These are phyloP conservation scores for Cnemophilus loriae DNA, from an alignment of 2,113 vertebrate species.

Conservation along the genomic window DNA sequence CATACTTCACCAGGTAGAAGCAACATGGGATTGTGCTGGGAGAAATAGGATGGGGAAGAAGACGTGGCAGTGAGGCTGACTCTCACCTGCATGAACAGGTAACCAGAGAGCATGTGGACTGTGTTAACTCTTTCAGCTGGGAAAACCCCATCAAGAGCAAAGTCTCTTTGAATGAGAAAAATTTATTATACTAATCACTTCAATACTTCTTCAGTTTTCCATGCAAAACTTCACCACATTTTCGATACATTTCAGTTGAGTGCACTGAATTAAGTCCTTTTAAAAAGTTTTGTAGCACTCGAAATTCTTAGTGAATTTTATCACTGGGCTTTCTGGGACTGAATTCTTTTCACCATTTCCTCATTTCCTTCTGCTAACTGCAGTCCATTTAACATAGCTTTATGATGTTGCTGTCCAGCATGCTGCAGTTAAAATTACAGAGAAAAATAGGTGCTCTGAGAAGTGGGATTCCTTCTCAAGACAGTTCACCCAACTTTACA, in stretches of 20 bases:
- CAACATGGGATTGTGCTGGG: not conserved
- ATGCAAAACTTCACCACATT: not conserved
- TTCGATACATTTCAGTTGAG: not conserved
- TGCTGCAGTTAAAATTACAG: not conserved
- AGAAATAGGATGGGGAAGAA: not conserved
- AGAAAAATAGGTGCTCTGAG: not conserved
- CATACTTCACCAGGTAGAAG: not conserved
- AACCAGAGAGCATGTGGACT: not conserved
- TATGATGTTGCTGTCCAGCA: not conserved
- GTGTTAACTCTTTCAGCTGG: not conserved
- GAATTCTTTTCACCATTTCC: not conserved
- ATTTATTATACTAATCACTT: not conserved
- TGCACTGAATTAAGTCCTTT: not conserved
- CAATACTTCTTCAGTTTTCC: not conserved
- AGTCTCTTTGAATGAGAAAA: not conserved
- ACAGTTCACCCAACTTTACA: not conserved
- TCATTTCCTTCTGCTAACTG: not conserved
- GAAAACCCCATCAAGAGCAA: not conserved
- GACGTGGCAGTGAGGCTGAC: not conserved
- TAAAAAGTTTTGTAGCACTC: not conserved
- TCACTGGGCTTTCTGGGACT: not conserved
- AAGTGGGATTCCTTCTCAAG: not conserved
- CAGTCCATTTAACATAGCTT: not conserved
- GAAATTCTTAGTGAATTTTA: not conserved
- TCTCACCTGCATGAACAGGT: not conserved